A percentile compares a stretch with the other conserved stretches of the same genome.
Evolutionary conservation across 2,888 invertebrate genomes (phyloP).

Genomic region (Lasius platythorax): DNA sequence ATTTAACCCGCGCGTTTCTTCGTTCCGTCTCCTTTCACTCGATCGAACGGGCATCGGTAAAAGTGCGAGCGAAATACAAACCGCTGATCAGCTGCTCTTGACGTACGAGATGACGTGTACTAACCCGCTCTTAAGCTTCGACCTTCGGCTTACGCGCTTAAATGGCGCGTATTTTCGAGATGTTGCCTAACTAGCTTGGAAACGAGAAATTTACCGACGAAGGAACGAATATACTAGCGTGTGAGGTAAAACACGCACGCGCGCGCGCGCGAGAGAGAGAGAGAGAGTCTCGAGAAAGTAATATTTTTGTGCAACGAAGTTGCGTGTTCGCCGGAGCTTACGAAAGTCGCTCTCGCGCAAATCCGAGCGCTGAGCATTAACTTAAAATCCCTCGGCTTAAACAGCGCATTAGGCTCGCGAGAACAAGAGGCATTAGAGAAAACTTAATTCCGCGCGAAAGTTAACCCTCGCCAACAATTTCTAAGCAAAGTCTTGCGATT

Average conservation of each 20-base stretch:
- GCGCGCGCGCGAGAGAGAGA: too few species aligned
- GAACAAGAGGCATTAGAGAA: slow-evolving; percentile 85
- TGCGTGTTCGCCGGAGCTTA: slow-evolving; percentile 41
- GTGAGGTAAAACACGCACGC: not conserved
- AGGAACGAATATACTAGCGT: not conserved
- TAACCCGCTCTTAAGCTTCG: slow-evolving; percentile 25
- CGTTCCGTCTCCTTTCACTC: slow-evolving; percentile 67
- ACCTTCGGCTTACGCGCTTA: not conserved
- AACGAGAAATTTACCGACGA: not conserved
- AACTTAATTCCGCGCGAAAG: slow-evolving; percentile 77
- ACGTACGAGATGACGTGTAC: slow-evolving; percentile 64
- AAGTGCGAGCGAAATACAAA: slow-evolving; percentile 67
- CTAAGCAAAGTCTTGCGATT: slow-evolving; percentile 17
- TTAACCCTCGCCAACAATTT: slow-evolving; percentile 59
- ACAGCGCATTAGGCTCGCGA: slow-evolving; percentile 81
- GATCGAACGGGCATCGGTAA: slow-evolving; percentile 44
- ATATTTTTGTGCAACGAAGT: slow-evolving; percentile 68
- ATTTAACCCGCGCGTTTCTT: slow-evolving; percentile 78
- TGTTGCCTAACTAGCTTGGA: not conserved
- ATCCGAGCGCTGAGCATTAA: slow-evolving; percentile 68
- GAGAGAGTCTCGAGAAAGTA: slow-evolving; percentile 5
- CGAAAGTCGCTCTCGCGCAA: slow-evolving; percentile 50
- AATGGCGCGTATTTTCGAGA: slow-evolving; percentile 5
- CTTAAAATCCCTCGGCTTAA: slow-evolving; percentile 78
- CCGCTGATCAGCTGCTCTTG: slow-evolving; percentile 71